Base-by-base conservation (phyloP, 2,797 vertebrate species). In the Eidolon dupreanum region DNA sequence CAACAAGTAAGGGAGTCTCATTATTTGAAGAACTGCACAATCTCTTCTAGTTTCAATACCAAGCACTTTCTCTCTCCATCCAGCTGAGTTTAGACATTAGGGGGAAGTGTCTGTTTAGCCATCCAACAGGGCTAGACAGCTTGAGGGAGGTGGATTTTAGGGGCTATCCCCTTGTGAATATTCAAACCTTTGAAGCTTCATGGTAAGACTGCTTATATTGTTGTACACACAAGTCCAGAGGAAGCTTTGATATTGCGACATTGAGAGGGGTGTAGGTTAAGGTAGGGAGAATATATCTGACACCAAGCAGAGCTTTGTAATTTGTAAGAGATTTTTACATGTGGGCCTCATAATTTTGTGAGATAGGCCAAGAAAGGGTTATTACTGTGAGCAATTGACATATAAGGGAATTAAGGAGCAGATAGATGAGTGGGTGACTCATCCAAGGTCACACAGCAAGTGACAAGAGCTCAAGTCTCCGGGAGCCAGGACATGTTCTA, bases 11-110 rank as follows among this genome's bases (percentile, higher is more conserved):
- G 53, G 31, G n/a, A 65, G 55, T 59, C 78, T 78, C n/a, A 24
- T 31, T 66, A 51, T 88, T 87, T 94, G 68, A 96, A 92, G 92
- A 97, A 97, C 93, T 78, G 24, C 26, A 66, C 16, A 24, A 28
- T 20, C 36, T 81, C 81, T 93, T 95, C 93, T 55, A 49, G 85
- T 97, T 97, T 97, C 83, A 73, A 53, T 28, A 57, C 49, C 33
- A 51, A 92, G 70, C 46, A 95, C 94, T 96, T 97, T 97, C 95
- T 95, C 77, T 95, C 88, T 65, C 88, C 43, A 71, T 65, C 78
- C 55, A 77, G 78, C 55, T 53, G 26, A 63, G 41, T 88, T 89
- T 59, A 33, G 78, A 73, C 38, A 3, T 68, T 49, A 36, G 22
- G 16, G 28, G 85, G 90, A 96, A 95, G 88, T 93, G 33, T 88